Evolutionary conservation across 1,140 invertebrate genomes (phyloP), one percentile per base, ranked within the genome.

Genomic region (Anoplophora glabripennis): DNA sequence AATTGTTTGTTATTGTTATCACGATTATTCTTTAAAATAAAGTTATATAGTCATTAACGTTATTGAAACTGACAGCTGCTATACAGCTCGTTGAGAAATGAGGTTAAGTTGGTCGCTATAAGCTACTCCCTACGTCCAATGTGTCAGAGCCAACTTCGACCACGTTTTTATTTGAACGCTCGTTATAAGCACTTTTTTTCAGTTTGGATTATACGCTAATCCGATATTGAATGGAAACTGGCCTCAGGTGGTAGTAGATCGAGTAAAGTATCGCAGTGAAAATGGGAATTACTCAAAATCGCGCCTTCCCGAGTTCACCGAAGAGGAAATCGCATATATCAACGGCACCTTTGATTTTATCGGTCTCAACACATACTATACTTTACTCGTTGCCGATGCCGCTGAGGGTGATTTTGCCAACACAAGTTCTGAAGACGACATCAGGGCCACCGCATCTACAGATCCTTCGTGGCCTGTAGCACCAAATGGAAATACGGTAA

Each of bases 171-270:
- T n/a, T 37, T 37, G 8, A 8, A 9, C n/a, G 36, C 8, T 37
- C 74, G 79, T 4, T 81, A 83, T 65, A 79, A 78, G 40, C 15
- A 12, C 14, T 40, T 42, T 21, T 63, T 76, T 78, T 47, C 70
- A 82, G 79, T 80, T 83, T 59, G 83, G 82, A 2, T 81, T 81
- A 77, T 87, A 82, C 63, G 82, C 78, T 0, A 78, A 87, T 73
- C 86, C 86, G 5, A 84, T 88, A 52, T 86, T 81, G 54, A 72
- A 75, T 8, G 86, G 86, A 7, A 82, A 88, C 61, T 89, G 86
- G 69, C 86, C 86, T 0, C 59, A 75, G 59, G 75, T 84, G 12
- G 79, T 88, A 71, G 83, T 81, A 59, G 73, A 81, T n/a, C 78
- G 78, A 28, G 75, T 89, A 3, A 77, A 75, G 11, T 64, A 73